A percentile compares a stretch with the other conserved stretches of the same genome.
phyloP scores from a whole-genome alignment of 92 coral and sea anemone species.

The Palythoa grandiflora region DNA sequence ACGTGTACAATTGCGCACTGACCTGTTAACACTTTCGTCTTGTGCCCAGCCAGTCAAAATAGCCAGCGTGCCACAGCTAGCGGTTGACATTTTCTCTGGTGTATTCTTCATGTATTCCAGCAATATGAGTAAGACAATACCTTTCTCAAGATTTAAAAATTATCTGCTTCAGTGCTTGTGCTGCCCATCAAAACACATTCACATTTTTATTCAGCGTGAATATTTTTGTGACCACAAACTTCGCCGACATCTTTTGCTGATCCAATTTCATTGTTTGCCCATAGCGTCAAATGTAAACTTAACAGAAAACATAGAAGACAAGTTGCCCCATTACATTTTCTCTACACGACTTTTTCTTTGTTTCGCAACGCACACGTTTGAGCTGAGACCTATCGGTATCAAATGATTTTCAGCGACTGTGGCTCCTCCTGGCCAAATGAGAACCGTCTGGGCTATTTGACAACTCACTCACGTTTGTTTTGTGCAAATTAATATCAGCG shows the following conservation, averaged over 20 bases:
- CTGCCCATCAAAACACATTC: constrained; percentile 2
- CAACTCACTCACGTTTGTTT: not conserved
- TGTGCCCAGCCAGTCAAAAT: constrained; percentile 43
- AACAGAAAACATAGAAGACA: not conserved
- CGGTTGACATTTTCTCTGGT: constrained; percentile 24
- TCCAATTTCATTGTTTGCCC: not conserved
- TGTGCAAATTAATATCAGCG: not conserved
- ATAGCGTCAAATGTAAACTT: not conserved
- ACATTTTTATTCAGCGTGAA: constrained; percentile 4
- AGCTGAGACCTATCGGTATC: not conserved
- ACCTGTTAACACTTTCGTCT: constrained; percentile 39
- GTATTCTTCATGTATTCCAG: not conserved
- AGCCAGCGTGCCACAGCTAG: constrained; percentile 6
- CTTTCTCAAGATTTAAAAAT: not conserved
- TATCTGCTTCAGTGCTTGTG: not conserved
- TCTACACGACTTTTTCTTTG: not conserved
- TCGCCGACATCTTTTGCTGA: constrained; percentile 1
- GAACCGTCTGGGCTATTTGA: not conserved
- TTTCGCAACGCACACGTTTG: not conserved
- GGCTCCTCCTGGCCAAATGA: not conserved
- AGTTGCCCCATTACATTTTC: not conserved
- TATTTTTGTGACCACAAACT: constrained; percentile 20
- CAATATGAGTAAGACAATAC: not conserved
- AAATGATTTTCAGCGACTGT: not conserved
- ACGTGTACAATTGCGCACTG: not conserved